Conservation (phyloP, 1,140 invertebrate species). For the Trissolcus basalis region DNA sequence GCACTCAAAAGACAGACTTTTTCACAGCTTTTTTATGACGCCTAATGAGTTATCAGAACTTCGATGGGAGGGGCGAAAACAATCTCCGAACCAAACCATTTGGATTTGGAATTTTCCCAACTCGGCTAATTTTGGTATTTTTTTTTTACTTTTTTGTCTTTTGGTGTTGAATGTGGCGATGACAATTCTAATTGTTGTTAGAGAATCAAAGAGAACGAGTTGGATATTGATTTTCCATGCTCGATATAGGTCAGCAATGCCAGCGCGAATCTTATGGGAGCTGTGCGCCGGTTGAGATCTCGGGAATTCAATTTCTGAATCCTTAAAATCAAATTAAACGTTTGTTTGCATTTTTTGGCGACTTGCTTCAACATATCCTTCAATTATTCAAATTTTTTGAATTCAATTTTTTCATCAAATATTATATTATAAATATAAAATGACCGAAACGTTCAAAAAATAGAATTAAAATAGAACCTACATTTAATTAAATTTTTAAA, state of each 20-base stretch:
- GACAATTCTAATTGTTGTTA: not conserved
- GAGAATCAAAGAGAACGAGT: not conserved
- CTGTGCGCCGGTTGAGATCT: not conserved
- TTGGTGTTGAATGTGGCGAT: not conserved
- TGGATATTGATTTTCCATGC: constrained; percentile 39
- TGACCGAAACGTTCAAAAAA: too few relatives aligned
- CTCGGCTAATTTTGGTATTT: not conserved
- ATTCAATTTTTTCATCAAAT: too few relatives aligned
- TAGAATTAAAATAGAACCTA: too few relatives aligned
- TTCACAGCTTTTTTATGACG: not conserved
- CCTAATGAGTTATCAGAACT: constrained; percentile 34
- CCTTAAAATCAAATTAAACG: too few relatives aligned
- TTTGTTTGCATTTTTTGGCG: too few relatives aligned
- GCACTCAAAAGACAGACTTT: constrained; percentile 11
- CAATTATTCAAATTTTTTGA: too few relatives aligned
- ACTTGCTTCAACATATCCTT: too few relatives aligned
- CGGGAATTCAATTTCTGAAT: too few relatives aligned
- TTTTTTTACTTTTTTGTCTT: not conserved
- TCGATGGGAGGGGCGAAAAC: not conserved
- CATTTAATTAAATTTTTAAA: too few relatives aligned
- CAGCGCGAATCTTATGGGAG: constrained; percentile 13
- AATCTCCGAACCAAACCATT: not conserved
- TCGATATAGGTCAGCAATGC: constrained; percentile 40
- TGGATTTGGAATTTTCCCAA: not conserved
- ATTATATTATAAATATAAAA: too few relatives aligned